phyloP scores from a whole-genome alignment of 2,113 vertebrate species.

The Callopanchax toddi region DNA sequence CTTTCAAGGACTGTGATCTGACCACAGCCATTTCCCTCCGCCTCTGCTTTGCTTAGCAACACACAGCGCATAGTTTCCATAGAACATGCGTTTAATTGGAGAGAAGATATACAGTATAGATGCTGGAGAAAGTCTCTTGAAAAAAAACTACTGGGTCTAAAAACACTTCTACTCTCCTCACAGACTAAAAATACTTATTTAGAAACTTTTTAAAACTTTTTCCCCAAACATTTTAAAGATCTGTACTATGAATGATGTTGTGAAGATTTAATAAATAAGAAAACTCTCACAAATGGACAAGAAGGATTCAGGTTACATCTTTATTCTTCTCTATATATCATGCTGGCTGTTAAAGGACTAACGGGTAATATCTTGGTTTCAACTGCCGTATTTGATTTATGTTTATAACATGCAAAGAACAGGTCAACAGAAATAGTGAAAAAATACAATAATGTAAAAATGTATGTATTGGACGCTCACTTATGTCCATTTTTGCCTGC shows the following conservation, averaged over 20 bases:
- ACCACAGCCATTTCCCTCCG: slow-evolving; percentile 80
- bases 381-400: no score
- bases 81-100: slow-evolving; percentile 69
- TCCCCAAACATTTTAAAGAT: slow-evolving; percentile 26
- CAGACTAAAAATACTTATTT: slow-evolving; percentile 53
- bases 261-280: no score
- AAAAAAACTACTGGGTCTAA: slow-evolving; percentile 49
- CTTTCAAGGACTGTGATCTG: slow-evolving; percentile 73
- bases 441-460: no score
- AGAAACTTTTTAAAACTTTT: slow-evolving; percentile 24
- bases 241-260: slow-evolving; percentile 9
- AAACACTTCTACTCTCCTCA: slow-evolving; percentile 35
- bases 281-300: no score
- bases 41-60: slow-evolving; percentile 66
- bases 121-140: slow-evolving; percentile 62
- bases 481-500: no score
- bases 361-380: no score
- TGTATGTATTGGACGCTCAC: no score
- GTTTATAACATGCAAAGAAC: no score
- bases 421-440: no score
- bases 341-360: no score
- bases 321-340: no score
- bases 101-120: slow-evolving; percentile 73
- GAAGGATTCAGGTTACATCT: no score
- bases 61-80: slow-evolving; percentile 75